These are phyloP conservation scores for Holothuria scabra DNA, from an alignment of 53 echinoderm and acorn worm genomes.

Conservation along the genomic window DNA sequence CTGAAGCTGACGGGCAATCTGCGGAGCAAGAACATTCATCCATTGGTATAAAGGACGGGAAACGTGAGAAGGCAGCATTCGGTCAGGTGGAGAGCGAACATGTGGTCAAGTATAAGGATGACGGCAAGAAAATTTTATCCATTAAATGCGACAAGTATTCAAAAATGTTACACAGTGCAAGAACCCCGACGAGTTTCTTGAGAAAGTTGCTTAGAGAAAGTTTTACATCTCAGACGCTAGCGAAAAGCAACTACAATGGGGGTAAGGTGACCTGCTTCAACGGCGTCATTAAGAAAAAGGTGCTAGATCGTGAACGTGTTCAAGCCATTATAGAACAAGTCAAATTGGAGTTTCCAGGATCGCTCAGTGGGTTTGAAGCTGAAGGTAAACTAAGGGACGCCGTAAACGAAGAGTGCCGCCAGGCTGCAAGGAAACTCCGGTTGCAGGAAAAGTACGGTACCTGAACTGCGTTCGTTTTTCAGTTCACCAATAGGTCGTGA, in stretches of 20 bases:
- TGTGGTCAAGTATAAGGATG: neutral
- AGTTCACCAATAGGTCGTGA: too few species aligned
- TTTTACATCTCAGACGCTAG: neutral
- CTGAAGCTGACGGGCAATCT: too few species aligned
- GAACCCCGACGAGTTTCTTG: neutral
- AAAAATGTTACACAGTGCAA: neutral
- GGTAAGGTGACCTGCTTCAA: neutral
- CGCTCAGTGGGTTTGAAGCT: neutral
- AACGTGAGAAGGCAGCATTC: slow-evolving; percentile 2
- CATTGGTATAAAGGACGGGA: neutral
- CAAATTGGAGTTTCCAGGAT: slow-evolving; percentile 14
- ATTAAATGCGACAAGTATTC: neutral
- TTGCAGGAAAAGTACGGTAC: too few species aligned
- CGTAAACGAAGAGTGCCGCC: neutral
- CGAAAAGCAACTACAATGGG: neutral
- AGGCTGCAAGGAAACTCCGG: neutral
- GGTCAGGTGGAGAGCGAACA: neutral
- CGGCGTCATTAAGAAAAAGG: neutral
- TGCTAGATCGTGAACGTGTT: neutral
- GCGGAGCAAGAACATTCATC: too few species aligned
- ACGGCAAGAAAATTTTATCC: neutral
- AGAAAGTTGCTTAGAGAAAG: neutral
- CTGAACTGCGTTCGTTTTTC: too few species aligned
- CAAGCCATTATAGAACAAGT: neutral
- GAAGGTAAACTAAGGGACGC: neutral